phyloP scores from a whole-genome alignment of 2,888 invertebrate species.

The Microchrysa polita region DNA sequence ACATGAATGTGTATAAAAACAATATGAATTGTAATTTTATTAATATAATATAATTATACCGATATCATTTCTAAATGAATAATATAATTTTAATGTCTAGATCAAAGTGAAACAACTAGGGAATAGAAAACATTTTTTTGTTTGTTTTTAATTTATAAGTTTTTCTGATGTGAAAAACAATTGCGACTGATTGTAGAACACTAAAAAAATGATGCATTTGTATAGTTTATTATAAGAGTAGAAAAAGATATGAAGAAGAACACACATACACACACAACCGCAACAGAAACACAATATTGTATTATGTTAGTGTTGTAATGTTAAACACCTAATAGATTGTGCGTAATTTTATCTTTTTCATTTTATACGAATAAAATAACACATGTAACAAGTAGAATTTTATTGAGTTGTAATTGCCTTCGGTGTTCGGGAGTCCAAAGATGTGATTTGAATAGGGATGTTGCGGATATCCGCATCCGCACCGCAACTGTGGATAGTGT shows the following conservation, averaged over 20 bases:
- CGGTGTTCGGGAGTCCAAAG: no score
- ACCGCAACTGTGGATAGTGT: no score
- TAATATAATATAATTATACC: neutral
- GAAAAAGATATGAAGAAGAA: no score
- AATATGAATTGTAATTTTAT: neutral
- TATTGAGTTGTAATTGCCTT: neutral
- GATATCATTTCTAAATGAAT: constrained; percentile 21
- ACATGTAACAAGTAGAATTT: constrained; percentile 14
- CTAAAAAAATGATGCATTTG: constrained; percentile 28
- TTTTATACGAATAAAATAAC: constrained; percentile 39
- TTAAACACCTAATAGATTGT: constrained; percentile 10
- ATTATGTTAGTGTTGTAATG: constrained; percentile 29
- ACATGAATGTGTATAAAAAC: constrained; percentile 14
- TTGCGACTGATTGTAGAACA: constrained; percentile 38
- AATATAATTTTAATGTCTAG: constrained; percentile 14
- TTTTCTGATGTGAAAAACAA: constrained; percentile 30
- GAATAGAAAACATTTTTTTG: constrained; percentile 21
- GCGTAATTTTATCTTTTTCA: constrained; percentile 29
- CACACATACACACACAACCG: no score
- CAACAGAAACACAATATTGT: constrained; percentile 31
- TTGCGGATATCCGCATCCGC: no score
- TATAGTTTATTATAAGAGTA: constrained; percentile 20
- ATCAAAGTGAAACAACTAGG: constrained; percentile 10
- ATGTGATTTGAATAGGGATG: no score
- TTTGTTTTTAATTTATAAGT: constrained; percentile 34